A percentile compares a stretch with the other conserved stretches of the same genome.
phyloP scores from a whole-genome alignment of 2,797 vertebrate genomes.

The Pseudochirops cupreus region DNA sequence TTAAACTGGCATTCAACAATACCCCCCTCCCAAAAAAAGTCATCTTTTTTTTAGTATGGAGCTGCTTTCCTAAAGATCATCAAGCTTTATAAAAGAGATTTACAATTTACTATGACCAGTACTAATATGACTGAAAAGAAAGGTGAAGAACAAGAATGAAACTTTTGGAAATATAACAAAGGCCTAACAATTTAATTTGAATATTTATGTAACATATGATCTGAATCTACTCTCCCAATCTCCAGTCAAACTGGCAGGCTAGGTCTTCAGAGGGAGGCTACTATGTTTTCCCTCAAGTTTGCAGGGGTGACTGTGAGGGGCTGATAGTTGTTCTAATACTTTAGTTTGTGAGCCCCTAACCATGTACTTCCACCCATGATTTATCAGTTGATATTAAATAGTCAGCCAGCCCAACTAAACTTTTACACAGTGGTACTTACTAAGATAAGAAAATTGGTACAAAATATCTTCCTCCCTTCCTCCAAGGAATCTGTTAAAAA shows the following conservation, averaged over 20 bases:
- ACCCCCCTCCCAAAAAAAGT: not conserved
- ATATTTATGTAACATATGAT: not conserved
- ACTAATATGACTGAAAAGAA: constrained; percentile 17
- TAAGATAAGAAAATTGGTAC: too few species aligned
- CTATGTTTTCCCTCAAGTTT: not conserved
- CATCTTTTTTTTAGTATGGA: constrained; percentile 13
- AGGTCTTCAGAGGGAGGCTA: not conserved
- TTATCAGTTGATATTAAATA: not conserved
- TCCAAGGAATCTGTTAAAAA: not conserved
- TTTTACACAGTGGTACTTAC: too few species aligned
- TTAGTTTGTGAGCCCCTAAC: not conserved
- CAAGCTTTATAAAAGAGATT: constrained; percentile 32
- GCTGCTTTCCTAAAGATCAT: constrained; percentile 53
- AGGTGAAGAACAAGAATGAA: constrained; percentile 38
- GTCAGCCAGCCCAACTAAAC: not conserved
- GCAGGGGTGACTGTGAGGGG: not conserved
- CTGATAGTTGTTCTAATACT: not conserved
- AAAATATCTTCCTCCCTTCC: too few species aligned
- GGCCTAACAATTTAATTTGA: constrained; percentile 11
- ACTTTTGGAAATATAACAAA: constrained; percentile 1
- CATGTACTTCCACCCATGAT: not conserved
- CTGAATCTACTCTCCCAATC: not conserved
- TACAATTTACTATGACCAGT: constrained; percentile 19
- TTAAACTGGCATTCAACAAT: not conserved
- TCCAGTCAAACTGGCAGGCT: not conserved